Evolutionary conservation across 2,888 invertebrate genomes (phyloP).

Genomic region (Eurois occulta): DNA sequence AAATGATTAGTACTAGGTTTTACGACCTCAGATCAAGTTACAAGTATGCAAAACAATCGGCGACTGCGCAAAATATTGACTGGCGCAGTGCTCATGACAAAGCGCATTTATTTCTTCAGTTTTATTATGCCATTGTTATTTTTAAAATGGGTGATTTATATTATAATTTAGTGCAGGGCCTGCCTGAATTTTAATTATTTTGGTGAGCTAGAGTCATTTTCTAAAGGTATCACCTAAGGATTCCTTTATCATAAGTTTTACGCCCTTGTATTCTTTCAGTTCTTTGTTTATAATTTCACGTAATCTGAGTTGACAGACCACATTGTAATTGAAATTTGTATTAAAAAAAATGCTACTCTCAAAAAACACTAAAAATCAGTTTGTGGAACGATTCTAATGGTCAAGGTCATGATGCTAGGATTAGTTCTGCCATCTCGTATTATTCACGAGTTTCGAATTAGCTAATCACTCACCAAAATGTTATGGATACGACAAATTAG

Average conservation of each 20-base stretch:
- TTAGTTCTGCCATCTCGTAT: conserved; percentile 17
- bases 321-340: too few species aligned
- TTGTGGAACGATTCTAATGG: conserved; percentile 29
- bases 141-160: conserved; percentile 47
- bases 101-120: conserved; percentile 47
- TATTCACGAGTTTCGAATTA: conserved; percentile 10
- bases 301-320: conserved; percentile 9
- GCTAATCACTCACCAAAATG: neutral
- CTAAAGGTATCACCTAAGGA: neutral
- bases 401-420: conserved; percentile 31
- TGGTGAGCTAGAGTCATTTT: neutral
- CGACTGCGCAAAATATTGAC: conserved; percentile 54
- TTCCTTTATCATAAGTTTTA: neutral
- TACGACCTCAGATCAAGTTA: conserved; percentile 53
- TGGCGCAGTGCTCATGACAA: conserved; percentile 42
- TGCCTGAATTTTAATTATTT: neutral
- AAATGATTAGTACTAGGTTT: conserved; percentile 49
- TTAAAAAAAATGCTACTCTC: neutral
- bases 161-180: conserved; percentile 19
- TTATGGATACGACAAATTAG: neutral
- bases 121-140: conserved; percentile 58
- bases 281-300: neutral
- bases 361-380: conserved; percentile 2
- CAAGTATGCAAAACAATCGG: conserved; percentile 56
- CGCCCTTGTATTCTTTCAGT: neutral